phyloP scores from a whole-genome alignment of 1,140 invertebrate species.

The Campoletis sonorensis region DNA sequence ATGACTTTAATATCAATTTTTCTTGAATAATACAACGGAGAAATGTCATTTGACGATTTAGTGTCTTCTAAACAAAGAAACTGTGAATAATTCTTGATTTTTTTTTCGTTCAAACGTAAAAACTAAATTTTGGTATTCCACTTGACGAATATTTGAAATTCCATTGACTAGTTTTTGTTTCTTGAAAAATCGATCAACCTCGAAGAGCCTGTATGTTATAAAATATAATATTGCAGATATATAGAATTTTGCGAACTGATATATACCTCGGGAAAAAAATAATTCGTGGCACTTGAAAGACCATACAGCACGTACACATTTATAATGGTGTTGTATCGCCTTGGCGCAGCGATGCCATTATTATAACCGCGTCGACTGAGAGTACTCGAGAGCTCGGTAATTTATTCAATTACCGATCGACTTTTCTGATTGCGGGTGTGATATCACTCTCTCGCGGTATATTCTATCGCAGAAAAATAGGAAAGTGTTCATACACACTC shows the following conservation, averaged over 20 bases:
- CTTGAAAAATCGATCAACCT: no score
- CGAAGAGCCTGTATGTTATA: no score
- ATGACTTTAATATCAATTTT: no score
- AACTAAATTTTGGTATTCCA: no score
- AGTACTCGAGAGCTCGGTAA: conserved; percentile 57
- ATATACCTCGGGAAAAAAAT: conserved; percentile 4
- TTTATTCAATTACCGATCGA: conserved; percentile 72
- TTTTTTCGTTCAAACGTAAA: no score
- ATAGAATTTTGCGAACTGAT: not conserved
- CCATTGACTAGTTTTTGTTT: no score
- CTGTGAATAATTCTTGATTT: no score
- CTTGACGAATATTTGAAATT: no score
- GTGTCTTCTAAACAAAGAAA: no score
- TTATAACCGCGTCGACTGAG: conserved; percentile 13
- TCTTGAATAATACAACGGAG: no score
- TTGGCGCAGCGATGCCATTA: conserved; percentile 31
- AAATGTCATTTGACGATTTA: no score
- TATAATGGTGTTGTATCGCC: conserved; percentile 20
- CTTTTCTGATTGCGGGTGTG: conserved; percentile 65
- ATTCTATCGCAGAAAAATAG: conserved; percentile 25
- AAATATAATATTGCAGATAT: not conserved
- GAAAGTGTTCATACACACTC: conserved; percentile 1
- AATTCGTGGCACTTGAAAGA: not conserved
- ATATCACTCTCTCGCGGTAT: conserved; percentile 42
- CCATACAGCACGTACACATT: not conserved